Base-by-base conservation (phyloP, 35 echinoderm and acorn worm genomes). In the Acanthaster planci region DNA sequence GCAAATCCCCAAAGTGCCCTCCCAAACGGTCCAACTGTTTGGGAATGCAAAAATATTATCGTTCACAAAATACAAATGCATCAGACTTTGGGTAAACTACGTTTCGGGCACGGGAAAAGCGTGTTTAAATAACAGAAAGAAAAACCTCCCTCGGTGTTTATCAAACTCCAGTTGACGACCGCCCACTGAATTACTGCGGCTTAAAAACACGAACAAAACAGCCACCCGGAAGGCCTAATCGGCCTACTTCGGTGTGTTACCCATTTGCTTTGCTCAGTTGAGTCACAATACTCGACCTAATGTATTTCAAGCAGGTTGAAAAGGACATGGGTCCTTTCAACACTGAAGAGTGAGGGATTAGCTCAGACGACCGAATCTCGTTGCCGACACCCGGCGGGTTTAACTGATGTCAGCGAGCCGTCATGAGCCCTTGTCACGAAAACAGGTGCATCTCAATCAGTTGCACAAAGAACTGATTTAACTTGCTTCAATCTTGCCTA, bases 1-100 rank as follows among this genome's bases (percentile, higher is more conserved):
- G 14, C 26, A 72, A 72, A 72, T 72, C 64, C 64, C 34, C 64
- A 72, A 72, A 72, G 64, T 72, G 34, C 64, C 34, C 64, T 72
- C 30, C 64, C 22, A 72, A 72, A 72, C 64, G 64, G 64, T 72
- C 30, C 23, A 19, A 72, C 64, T 72, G 64, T 72, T 72, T 34
- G 29, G 21, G 10, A 72, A 35, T 35, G 34, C 64, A 72, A 72
- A 47, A 72, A 72, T 72, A 72, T 72, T 72, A 26, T 72, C 14
- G 64, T 72, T 72, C 64, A 72, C 64, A 10, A 72, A 34, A 47
- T 47, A 47, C 42, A 47, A 72, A 72, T 29, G 64, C 64, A 72
- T 29, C 64, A 72, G 64, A 72, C 64, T 59, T 59, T 59, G 56
- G 23, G 64, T 72, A 72, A 72, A 72, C 64, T 21, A 19, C 64